Percentiles rank a stretch among this genome's conserved stretches.
Evolutionary conservation across 2,888 invertebrate genomes (phyloP).

Genomic region (Dynastes tityus): DNA sequence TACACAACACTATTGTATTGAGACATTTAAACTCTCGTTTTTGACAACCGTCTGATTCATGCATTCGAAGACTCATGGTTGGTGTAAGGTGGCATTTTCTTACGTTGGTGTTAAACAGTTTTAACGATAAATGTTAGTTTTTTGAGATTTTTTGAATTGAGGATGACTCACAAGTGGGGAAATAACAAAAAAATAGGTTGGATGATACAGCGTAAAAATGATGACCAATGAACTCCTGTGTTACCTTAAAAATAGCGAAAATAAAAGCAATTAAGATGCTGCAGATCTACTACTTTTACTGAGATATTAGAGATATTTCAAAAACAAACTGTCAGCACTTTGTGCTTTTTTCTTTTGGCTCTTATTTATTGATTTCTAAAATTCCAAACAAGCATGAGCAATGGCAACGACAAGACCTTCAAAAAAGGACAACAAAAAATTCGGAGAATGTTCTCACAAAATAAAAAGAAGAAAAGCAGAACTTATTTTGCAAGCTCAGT

Average conservation of each 20-base stretch:
- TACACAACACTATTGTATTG: not conserved
- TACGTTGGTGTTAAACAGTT: not conserved
- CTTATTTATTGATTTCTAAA: no score
- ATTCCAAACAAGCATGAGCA: no score
- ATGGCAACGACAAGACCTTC: no score
- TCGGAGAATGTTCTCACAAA: no score
- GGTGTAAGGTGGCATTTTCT: not conserved
- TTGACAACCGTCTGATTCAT: not conserved
- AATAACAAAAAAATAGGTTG: not conserved
- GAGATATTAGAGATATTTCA: no score
- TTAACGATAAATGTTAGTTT: conserved; percentile 3
- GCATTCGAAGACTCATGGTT: not conserved
- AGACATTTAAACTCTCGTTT: not conserved
- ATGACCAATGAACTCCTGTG: not conserved
- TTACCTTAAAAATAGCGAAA: not conserved
- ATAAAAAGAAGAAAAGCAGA: no score
- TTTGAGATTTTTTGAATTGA: not conserved
- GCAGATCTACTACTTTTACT: no score
- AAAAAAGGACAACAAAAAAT: no score
- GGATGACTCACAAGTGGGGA: not conserved
- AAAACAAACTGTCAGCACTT: no score
- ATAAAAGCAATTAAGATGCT: no score
- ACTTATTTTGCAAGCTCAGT: no score
- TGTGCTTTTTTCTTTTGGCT: no score
- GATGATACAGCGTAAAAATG: not conserved